Evolutionary conservation across 2,888 invertebrate genomes (phyloP).

Genomic region (Podotricha telesiphe): DNA sequence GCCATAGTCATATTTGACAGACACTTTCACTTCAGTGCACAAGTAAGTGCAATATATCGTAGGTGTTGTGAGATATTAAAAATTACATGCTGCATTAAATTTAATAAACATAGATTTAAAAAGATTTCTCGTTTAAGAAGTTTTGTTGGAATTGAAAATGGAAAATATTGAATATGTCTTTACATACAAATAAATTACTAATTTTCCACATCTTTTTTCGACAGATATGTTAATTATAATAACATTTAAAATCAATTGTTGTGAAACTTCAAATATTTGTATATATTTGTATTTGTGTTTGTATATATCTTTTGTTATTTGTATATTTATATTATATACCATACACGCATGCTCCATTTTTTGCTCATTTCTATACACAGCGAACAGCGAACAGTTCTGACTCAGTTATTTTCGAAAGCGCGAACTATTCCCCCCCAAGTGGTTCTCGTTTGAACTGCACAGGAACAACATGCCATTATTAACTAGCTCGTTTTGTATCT

Average conservation of each 20-base stretch:
- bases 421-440: slow-evolving; percentile 7
- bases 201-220: no score
- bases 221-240: no score
- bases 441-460: background rate
- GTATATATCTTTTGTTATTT: no score
- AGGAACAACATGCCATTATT: background rate
- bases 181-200: no score
- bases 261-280: no score
- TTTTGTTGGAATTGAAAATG: no score
- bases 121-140: background rate
- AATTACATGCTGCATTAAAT: background rate
- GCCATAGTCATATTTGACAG: background rate
- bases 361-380: slow-evolving; percentile 1
- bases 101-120: background rate
- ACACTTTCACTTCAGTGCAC: background rate
- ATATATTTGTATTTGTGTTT: no score
- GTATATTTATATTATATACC: background rate
- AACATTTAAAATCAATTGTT: no score
- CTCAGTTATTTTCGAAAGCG: slow-evolving; percentile 10
- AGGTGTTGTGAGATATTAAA: background rate
- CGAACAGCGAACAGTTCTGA: slow-evolving; percentile 2
- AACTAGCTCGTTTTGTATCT: background rate
- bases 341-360: background rate
- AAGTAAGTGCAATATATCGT: background rate
- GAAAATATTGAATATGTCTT: no score